Percentiles rank a stretch among this genome's conserved stretches.
Evolutionary conservation across 2,888 invertebrate species (phyloP).

Genomic region (Eristalinus aeneus): DNA sequence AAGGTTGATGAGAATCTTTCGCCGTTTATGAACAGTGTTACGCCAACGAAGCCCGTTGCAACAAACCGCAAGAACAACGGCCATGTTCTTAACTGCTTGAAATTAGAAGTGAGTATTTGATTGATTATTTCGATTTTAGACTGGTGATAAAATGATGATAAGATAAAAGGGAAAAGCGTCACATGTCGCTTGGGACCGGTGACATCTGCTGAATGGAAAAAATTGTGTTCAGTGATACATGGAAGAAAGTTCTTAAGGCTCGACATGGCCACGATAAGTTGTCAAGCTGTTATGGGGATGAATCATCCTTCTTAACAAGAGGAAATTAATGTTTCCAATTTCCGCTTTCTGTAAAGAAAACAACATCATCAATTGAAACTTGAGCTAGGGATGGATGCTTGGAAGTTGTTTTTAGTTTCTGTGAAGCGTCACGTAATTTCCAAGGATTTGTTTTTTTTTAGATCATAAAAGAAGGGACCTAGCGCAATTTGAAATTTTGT

Average conservation of each 20-base stretch:
- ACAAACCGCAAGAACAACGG: constrained; percentile 77
- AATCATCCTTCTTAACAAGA: too few species aligned
- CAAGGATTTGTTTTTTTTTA: too few species aligned
- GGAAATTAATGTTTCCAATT: too few species aligned
- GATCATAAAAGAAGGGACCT: too few species aligned
- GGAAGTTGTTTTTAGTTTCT: too few species aligned
- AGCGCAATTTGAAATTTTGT: too few species aligned
- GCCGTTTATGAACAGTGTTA: constrained; percentile 78
- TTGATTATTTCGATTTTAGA: neutral
- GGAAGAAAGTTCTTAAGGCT: neutral
- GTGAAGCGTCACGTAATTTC: too few species aligned
- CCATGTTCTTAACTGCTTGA: constrained; percentile 77
- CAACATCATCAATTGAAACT: too few species aligned
- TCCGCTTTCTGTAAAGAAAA: too few species aligned
- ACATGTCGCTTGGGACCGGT: neutral
- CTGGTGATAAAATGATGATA: neutral
- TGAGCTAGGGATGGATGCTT: too few species aligned
- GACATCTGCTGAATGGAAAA: neutral
- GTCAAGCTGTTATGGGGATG: too few species aligned
- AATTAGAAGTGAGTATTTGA: constrained; percentile 80
- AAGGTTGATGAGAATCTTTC: constrained; percentile 72
- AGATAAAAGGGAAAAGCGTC: neutral
- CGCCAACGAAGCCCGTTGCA: constrained; percentile 74
- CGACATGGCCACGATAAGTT: too few species aligned
- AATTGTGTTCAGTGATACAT: neutral